These are phyloP conservation scores for Urophycis tenuis DNA, from an alignment of 2,797 vertebrate genomes.

Conservation along the genomic window DNA sequence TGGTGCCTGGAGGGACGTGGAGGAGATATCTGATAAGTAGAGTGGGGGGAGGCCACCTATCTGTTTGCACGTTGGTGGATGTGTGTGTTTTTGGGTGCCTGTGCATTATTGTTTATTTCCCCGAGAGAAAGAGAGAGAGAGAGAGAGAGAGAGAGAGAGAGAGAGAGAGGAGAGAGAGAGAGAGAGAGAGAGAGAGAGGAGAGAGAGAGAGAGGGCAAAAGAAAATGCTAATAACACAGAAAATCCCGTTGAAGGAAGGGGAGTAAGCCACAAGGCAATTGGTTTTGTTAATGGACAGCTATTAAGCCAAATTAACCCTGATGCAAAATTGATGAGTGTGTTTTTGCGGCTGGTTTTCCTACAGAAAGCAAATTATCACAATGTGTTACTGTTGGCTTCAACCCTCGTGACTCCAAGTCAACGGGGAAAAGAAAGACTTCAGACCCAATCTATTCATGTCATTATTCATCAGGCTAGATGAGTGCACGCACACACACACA, in stretches of 20 bases:
- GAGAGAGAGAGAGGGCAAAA: slow-evolving; percentile 9
- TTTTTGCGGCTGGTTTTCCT: slow-evolving; percentile 52
- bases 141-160: no score
- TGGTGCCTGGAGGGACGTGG: neutral
- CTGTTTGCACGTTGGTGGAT: slow-evolving; percentile 5
- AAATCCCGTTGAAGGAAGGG: slow-evolving; percentile 19
- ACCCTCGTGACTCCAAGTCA: slow-evolving; percentile 44
- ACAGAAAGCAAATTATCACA: slow-evolving; percentile 45
- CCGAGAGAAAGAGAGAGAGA: no score
- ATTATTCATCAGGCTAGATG: slow-evolving; percentile 48
- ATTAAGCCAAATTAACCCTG: slow-evolving; percentile 62
- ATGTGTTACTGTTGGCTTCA: slow-evolving; percentile 14
- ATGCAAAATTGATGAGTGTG: slow-evolving; percentile 64
- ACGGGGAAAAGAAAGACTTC: slow-evolving; percentile 54
- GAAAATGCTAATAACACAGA: slow-evolving; percentile 30
- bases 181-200: no score
- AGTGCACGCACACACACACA: slow-evolving; percentile 13
- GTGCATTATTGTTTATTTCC: slow-evolving; percentile 16
- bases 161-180: no score
- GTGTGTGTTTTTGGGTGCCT: neutral
- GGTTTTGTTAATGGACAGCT: slow-evolving; percentile 54
- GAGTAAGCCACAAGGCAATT: slow-evolving; percentile 35
- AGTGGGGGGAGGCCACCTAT: neutral
- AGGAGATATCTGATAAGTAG: neutral
- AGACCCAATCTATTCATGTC: slow-evolving; percentile 50